These are phyloP conservation scores for Acridotheres tristis DNA, from an alignment of 2,797 vertebrate genomes.

Conservation along the genomic window DNA sequence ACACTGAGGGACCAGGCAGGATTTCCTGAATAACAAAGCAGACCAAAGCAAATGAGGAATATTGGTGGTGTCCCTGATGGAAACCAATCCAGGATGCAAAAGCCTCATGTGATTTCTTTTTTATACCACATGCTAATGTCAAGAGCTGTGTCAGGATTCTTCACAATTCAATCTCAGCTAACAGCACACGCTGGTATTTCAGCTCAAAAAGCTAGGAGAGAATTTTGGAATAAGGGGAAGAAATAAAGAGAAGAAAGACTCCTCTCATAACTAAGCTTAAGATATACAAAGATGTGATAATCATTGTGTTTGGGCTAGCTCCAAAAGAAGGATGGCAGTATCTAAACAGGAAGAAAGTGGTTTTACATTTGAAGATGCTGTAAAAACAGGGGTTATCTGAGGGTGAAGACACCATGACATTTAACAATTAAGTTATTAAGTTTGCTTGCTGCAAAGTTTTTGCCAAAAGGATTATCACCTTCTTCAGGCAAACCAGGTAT, in stretches of 20 bases:
- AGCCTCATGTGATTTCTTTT: background rate
- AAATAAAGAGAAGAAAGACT: background rate
- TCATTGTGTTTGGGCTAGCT: background rate
- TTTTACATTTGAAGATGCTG: background rate
- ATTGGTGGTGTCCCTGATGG: background rate
- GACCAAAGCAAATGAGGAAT: background rate
- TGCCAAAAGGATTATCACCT: background rate
- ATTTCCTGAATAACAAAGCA: background rate
- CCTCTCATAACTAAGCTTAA: background rate
- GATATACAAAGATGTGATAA: background rate
- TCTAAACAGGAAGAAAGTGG: background rate
- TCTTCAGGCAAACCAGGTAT: background rate
- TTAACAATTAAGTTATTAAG: background rate
- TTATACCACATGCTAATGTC: background rate
- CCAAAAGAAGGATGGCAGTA: background rate
- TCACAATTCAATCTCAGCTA: background rate
- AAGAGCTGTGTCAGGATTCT: background rate
- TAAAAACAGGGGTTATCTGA: background rate
- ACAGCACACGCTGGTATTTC: background rate
- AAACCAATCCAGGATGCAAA: background rate
- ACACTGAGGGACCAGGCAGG: background rate
- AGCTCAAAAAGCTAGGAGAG: background rate
- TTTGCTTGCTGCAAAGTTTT: background rate
- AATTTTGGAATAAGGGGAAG: background rate
- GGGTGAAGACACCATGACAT: rapidly evolving